Base-by-base conservation (phyloP, 2,113 vertebrate species). In the Atrichornis clamosus region DNA sequence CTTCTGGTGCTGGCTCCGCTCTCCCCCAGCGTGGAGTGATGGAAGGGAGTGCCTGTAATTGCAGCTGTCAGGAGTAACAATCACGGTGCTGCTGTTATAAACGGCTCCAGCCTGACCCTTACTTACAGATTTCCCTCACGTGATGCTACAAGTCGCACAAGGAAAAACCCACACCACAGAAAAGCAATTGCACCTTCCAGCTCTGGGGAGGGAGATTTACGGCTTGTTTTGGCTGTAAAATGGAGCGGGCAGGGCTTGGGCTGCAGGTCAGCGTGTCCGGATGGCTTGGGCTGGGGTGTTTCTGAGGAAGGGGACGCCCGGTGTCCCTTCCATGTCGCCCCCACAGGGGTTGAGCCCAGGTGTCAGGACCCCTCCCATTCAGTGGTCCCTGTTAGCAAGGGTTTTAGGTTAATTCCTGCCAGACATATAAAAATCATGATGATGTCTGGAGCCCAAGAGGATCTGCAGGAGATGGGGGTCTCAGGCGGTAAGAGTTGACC, bases 61-160 rank as follows among this genome's bases (percentile, higher is more conserved):
- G 95, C 83, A n/a, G 79, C 80, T 97, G 93, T 95, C 97, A 97
- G 90, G 68, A 52, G 84, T 21, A 93, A 73, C 94, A 95, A 68
- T 72, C 63, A 37, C 15, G 22, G 79, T 6, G 16, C 90, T 60
- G 76, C 72, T 2, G 7, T 94, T 95, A 84, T 77, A 95, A 96
- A 96, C 82, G 90, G 87, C 79, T 95, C 75, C 84, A 91, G 89
- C 50, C 76, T 37, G 68, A 64, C 77, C 95, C 97, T 97, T 94
- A 91, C 80, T 87, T 90, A 95, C 84, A 88, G 86, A 94, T 92
- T 89, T 92, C 90, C 62, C 62, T 89, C 91, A 84, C 60, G 72
- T 94, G 93, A 94, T 56, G 72, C 58, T 42, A 49, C 67, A 32
- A 88, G 28, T 21, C 6, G 0, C 7, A 23, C 23, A 28, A 89